Evolutionary conservation across 2,888 invertebrate species (phyloP).

Genomic region (Boloria euphrosyne): DNA sequence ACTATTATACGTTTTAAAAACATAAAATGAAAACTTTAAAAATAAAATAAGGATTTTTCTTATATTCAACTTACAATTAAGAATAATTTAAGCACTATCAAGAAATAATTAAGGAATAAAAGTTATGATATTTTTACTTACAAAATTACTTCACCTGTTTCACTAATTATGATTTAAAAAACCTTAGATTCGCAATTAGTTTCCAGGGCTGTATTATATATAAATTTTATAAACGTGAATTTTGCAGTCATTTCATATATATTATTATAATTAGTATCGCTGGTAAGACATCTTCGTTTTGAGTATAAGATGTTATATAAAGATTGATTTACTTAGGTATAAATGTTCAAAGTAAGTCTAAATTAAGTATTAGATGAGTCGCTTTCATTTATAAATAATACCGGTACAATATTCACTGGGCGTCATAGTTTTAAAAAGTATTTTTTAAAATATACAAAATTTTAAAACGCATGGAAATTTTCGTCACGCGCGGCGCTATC

Average conservation of each 20-base stretch:
- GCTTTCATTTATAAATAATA: too few species aligned
- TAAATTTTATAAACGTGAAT: conserved; percentile 9
- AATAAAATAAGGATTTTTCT: too few species aligned
- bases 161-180: conserved; percentile 44
- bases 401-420: too few species aligned
- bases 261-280: too few species aligned
- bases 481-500: conserved; percentile 68
- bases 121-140: conserved; percentile 15
- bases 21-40: too few species aligned
- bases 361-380: too few species aligned
- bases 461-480: conserved; percentile 49
- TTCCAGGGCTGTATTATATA: conserved; percentile 35
- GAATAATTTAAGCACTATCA: not conserved
- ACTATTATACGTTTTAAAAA: too few species aligned
- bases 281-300: too few species aligned
- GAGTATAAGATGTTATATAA: too few species aligned
- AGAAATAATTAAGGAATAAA: conserved; percentile 3
- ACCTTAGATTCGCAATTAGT: conserved; percentile 31
- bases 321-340: too few species aligned
- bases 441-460: conserved; percentile 28
- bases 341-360: too few species aligned
- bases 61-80: not conserved
- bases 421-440: not conserved
- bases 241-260: too few species aligned
- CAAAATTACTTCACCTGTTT: conserved; percentile 37